Percentiles rank a stretch among this genome's conserved stretches.
These are phyloP conservation scores for Deilephila porcellus DNA, from an alignment of 2,888 invertebrate species.

Conservation along the genomic window DNA sequence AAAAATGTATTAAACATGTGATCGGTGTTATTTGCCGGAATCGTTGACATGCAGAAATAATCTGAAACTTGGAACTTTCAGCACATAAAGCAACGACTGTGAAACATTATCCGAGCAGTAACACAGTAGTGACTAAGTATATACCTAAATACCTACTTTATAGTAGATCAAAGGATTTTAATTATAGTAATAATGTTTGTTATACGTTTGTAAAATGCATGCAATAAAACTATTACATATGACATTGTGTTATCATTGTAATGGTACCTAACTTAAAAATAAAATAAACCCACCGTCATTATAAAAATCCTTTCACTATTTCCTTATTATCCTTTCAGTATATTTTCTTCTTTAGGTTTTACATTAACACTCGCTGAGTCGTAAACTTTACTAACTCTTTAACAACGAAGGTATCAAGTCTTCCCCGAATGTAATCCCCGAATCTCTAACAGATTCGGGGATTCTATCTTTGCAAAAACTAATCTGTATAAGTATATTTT, in stretches of 20 bases:
- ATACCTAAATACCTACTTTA: neutral
- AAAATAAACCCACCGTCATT: too few species aligned
- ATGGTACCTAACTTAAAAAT: neutral
- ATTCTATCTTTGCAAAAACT: too few species aligned
- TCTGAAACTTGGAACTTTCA: neutral
- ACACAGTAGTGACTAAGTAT: constrained; percentile 5
- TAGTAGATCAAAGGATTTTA: constrained; percentile 10
- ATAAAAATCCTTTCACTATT: too few species aligned
- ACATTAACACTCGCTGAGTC: too few species aligned
- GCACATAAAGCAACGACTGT: neutral
- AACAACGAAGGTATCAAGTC: too few species aligned
- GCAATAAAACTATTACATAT: constrained; percentile 36
- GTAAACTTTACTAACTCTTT: too few species aligned
- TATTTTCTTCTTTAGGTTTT: too few species aligned
- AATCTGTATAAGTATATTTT: too few species aligned
- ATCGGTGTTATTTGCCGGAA: constrained; percentile 14
- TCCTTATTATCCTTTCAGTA: too few species aligned
- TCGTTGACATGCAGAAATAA: neutral
- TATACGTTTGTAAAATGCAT: constrained; percentile 44
- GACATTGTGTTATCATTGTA: neutral
- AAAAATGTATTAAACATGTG: constrained; percentile 18
- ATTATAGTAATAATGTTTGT: constrained; percentile 36
- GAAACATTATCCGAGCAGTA: constrained; percentile 2
- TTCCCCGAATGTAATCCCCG: too few species aligned
- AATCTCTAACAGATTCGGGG: too few species aligned